A percentile compares a stretch with the other conserved stretches of the same genome.
Evolutionary conservation across 2,797 vertebrate genomes (phyloP).

Genomic region (Lemur catta): DNA sequence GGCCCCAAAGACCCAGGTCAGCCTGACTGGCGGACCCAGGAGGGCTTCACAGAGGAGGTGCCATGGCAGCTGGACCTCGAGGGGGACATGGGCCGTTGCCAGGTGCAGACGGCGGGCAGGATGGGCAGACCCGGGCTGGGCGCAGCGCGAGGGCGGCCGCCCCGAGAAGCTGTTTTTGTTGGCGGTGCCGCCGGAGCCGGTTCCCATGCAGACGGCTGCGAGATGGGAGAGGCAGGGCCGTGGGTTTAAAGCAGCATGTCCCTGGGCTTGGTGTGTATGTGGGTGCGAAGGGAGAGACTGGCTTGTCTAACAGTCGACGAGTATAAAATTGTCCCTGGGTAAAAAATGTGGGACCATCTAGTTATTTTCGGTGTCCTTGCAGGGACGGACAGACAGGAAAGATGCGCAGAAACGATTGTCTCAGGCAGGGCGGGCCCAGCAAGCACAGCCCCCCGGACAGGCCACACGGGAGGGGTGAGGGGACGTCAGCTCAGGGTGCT

Average conservation of each 20-base stretch:
- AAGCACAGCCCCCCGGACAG: rapidly evolving
- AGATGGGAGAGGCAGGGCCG: neutral
- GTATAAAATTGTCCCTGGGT: neutral
- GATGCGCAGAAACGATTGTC: rapidly evolving
- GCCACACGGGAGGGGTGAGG: rapidly evolving
- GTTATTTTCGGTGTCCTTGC: rapidly evolving
- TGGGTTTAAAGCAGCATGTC: neutral
- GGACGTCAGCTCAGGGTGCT: rapidly evolving
- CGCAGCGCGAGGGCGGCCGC: rapidly evolving
- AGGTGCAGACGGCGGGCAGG: rapidly evolving
- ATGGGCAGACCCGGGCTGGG: rapidly evolving
- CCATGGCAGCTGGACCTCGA: rapidly evolving
- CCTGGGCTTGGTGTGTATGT: rapidly evolving
- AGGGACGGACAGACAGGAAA: rapidly evolving
- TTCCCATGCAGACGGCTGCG: neutral
- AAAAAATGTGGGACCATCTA: rapidly evolving
- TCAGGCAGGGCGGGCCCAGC: rapidly evolving
- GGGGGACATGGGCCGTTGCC: neutral
- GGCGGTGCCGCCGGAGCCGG: neutral
- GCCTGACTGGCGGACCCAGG: neutral
- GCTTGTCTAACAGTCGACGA: neutral
- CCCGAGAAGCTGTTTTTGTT: neutral
- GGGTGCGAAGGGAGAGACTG: neutral
- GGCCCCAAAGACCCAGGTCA: rapidly evolving
- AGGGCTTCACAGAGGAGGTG: neutral